Evolutionary conservation across 2,888 invertebrate genomes (phyloP), one percentile per base, ranked within the genome.

Genomic region (Orthosia gracilis): DNA sequence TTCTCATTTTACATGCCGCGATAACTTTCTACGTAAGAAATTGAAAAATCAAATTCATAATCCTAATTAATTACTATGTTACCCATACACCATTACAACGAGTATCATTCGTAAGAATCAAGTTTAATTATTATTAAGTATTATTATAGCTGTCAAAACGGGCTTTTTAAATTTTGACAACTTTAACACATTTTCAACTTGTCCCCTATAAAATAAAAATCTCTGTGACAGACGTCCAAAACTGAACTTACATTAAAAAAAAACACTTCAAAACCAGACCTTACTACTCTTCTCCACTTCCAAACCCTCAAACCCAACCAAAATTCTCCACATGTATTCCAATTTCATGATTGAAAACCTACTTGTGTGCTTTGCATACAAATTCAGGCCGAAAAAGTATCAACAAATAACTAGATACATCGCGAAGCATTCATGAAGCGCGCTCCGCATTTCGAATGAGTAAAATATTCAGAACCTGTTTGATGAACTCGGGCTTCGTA

Each of bases 401-500:
- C 62, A 23, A 55, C 47, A 26, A 61, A 69, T 45, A 64, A 17
- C 45, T 57, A 66, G 59, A 62, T 26, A 58, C 21, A 26, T 18
- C 47, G 47, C 55, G 80, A 57, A 70, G 73, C 75, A 84, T 83
- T 84, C 83, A 83, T 64, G 80, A 66, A 61, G 70, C 81, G 59
- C 40, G 81, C 78, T 73, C 80, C 68, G 66, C 78, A 81, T 83
- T 83, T 75, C 69, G 49, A 62, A 78, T 63, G 65, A 4, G 0
- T 81, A 68, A 84, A 83, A 83, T 83, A 83, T 83, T 84, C 81
- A 83, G 55, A 59, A 71, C 64, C 23, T 69, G 55, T 74, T 80
- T 73, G 58, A 26, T 61, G 73, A 62, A 58, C 17, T 50, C 66
- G 26, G 11, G 71, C 83, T 82, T 82, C 67, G 63, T 73, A 83